Conservation (phyloP, 1,140 invertebrate genomes). For the Papilio aristodemus region DNA sequence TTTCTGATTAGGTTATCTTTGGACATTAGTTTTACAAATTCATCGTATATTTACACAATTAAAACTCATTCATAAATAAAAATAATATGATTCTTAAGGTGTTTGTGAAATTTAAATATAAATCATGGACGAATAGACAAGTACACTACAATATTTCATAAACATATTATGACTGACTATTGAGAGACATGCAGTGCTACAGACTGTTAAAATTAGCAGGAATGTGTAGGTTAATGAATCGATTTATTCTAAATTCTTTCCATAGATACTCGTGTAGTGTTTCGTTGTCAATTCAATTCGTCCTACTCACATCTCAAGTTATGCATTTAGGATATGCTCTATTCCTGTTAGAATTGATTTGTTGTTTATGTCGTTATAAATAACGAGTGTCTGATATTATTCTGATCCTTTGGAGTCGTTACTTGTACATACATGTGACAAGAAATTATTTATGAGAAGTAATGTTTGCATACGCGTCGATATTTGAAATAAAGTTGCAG, state of each 20-base stretch:
- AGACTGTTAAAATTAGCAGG: no score
- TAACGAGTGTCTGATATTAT: neutral
- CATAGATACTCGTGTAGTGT: neutral
- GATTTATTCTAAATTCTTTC: neutral
- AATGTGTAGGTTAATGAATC: no score
- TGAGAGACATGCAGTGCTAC: neutral
- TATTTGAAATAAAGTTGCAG: conserved; percentile 51
- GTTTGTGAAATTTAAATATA: neutral
- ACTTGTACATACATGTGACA: neutral
- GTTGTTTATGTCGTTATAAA: neutral
- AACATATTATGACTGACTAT: neutral
- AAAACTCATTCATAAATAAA: neutral
- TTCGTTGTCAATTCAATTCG: neutral
- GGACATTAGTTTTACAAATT: neutral
- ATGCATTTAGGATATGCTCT: neutral
- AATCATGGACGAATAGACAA: neutral
- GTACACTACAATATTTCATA: neutral
- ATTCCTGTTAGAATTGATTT: neutral
- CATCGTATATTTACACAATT: neutral
- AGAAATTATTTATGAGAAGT: conserved; percentile 46
- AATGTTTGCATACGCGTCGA: conserved; percentile 46
- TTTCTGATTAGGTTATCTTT: neutral
- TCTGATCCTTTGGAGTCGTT: neutral
- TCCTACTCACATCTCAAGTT: neutral
- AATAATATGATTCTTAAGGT: neutral